A percentile compares a stretch with the other conserved stretches of the same genome.
phyloP scores from a whole-genome alignment of 2,888 invertebrate species.

The Tetropium fuscum region DNA sequence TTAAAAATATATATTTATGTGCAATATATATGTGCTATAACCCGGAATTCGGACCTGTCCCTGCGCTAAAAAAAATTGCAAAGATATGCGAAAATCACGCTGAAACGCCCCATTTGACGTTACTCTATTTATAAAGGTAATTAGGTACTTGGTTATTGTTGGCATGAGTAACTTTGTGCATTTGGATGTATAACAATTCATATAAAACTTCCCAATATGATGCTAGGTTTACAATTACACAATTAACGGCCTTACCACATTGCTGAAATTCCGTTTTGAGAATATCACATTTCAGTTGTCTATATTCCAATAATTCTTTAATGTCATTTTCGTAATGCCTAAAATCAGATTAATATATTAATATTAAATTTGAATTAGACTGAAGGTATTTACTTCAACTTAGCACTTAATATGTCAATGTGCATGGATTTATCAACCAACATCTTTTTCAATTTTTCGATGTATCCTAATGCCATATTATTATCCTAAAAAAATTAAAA shows the following conservation, averaged over 20 bases:
- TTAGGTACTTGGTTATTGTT: background rate
- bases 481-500: slow-evolving; percentile 43
- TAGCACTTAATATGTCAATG: slow-evolving; percentile 50
- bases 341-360: slow-evolving; percentile 23
- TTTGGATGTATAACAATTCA: too few species aligned
- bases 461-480: slow-evolving; percentile 40
- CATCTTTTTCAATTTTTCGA: slow-evolving; percentile 55
- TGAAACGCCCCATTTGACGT: too few species aligned
- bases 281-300: slow-evolving; percentile 49
- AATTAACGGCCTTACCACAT: slow-evolving; percentile 46
- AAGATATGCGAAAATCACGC: too few species aligned
- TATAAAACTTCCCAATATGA: too few species aligned
- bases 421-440: slow-evolving; percentile 55
- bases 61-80: too few species aligned
- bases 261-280: slow-evolving; percentile 49
- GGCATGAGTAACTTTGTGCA: too few species aligned
- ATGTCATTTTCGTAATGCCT: slow-evolving; percentile 52
- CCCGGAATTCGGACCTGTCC: too few species aligned
- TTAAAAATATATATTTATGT: too few species aligned
- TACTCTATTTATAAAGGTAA: background rate
- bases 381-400: slow-evolving; percentile 48
- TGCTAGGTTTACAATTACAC: too few species aligned
- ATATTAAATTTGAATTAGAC: slow-evolving; percentile 4
- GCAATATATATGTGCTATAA: too few species aligned
- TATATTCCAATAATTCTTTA: slow-evolving; percentile 53